Base-by-base conservation (phyloP, 2,113 vertebrate genomes). In the Tor tambroides region DNA sequence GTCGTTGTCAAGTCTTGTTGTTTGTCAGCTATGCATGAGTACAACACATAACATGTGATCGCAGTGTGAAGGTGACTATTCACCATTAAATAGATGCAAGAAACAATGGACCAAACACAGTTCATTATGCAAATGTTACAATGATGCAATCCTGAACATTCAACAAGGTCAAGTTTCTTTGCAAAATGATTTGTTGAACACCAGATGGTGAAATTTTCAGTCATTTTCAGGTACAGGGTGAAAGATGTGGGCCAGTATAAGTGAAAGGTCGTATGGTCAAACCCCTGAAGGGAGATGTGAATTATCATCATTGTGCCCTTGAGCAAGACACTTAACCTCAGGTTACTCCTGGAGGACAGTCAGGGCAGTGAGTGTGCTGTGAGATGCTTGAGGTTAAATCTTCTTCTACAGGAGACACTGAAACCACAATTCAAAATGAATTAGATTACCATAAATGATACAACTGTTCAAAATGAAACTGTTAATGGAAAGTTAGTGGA, bases 301-400 rank as follows among this genome's bases (percentile, higher is more conserved):
- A 41, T 23, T 12, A 11, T 72, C 9, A 23, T 72, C 35, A 41
- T 41, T 72, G 69, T 72, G 35, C 19, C 69, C 8, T 38, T 72
- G 69, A 71, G 67, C 32, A 23, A 71, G 67, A 71, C 17, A 38
- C 19, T 69, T 71, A 71, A 71, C 67, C 67, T 71, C 30, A 71
- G 17, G 15, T 21, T 69, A 71, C 32, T 23, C 35, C 69, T 72
- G 69, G 35, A 72, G 69, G 69, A 72, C 69, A 41, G 35, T 23
- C 21, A 23, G 19, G 35, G 19, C 54, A 21, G 54, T 56, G 51
- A 6, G 30, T 38, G 67, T 71, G 30, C 67, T 71, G 30, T 19
- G 2, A 35, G 30, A 35, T 35, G 67, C 67, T 71, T 38, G 67
- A 32, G 69, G 32, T 5, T 72, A 5, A 71, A 72, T 38, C 9